Percentiles rank a stretch among this genome's conserved stretches.
Evolutionary conservation across 2,797 vertebrate species (phyloP).

Genomic region (Phrynocephalus forsythii): DNA sequence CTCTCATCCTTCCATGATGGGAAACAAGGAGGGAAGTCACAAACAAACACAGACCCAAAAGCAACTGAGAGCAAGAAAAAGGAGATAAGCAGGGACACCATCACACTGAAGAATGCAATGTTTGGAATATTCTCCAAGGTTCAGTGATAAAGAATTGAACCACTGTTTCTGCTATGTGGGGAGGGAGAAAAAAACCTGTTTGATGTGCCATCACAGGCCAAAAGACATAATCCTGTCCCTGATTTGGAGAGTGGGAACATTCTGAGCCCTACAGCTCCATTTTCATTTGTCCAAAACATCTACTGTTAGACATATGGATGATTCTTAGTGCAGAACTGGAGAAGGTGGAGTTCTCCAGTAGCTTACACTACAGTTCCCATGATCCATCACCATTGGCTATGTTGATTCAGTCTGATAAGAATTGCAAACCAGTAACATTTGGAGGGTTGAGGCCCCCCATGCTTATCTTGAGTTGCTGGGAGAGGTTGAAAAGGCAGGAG

Average conservation of each 20-base stretch:
- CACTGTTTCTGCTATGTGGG: constrained; percentile 1
- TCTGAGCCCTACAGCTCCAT: background rate
- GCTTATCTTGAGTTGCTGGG: background rate
- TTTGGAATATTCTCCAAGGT: constrained; percentile 44
- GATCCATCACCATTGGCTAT: background rate
- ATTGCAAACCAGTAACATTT: background rate
- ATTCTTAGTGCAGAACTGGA: background rate
- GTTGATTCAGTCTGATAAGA: background rate
- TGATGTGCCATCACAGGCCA: background rate
- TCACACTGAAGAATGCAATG: constrained; percentile 45
- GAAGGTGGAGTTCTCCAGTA: background rate
- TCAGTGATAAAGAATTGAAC: constrained; percentile 9
- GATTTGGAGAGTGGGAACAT: background rate
- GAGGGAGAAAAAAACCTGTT: background rate
- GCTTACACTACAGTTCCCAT: background rate
- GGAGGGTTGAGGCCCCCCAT: background rate
- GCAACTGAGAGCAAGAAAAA: constrained; percentile 49
- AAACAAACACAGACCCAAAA: constrained; percentile 46
- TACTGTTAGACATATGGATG: too few relatives aligned
- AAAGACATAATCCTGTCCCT: background rate
- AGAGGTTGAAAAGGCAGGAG: background rate
- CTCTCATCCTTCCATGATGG: constrained; percentile 46
- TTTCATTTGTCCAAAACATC: background rate
- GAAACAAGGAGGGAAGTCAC: background rate
- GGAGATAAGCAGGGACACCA: constrained; percentile 43